Evolutionary conservation across 1,140 invertebrate genomes (phyloP), one percentile per base, ranked within the genome.

Genomic region (Pectinophora gossypiella): DNA sequence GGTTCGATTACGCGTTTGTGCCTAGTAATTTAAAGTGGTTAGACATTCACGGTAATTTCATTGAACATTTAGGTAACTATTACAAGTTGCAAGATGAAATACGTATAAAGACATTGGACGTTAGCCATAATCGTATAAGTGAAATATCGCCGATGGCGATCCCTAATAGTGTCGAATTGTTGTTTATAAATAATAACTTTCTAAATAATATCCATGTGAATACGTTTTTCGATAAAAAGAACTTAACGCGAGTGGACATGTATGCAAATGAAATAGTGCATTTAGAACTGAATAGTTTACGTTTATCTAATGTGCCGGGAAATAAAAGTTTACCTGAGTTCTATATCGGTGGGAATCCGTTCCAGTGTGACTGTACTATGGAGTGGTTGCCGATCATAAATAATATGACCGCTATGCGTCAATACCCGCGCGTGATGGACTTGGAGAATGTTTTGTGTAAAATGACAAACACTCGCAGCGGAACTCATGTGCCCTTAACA

Each of bases 291-390:
- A 93, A 94, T 61, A 92, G 95, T 52, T 86, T 97, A 51, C 88
- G 94, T 20, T 85, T 97, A 56, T 90, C 91, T n/a, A 91, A 91
- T 4, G 92, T 95, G 56, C 91, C 92, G 20, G 84, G 89, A 10
- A 91, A 92, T 22, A 91, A 92, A 62, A 89, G 90, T 0, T 80
- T 96, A 54, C 95, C 95, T 0, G 95, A 96, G 76, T 95, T 97
- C 74, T 96, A 96, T 74, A 89, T 97, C 42, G 95, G 95, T 38
- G 95, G 95, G 0, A 97, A 97, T 83, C 94, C 95, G 0, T 96
- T 97, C 82, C 92, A 95, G 62, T 97, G 96, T 78, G 95, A 97
- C 70, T 97, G 96, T 87, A 93, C 93, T 48, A 96, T 97, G 95
- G 95, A 97, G 68, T 97, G 95, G 95, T 83, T 98, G 62, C 95